Conservation (phyloP, 2,113 vertebrate genomes). For the Gnathonemus echidnorhynchus region DNA sequence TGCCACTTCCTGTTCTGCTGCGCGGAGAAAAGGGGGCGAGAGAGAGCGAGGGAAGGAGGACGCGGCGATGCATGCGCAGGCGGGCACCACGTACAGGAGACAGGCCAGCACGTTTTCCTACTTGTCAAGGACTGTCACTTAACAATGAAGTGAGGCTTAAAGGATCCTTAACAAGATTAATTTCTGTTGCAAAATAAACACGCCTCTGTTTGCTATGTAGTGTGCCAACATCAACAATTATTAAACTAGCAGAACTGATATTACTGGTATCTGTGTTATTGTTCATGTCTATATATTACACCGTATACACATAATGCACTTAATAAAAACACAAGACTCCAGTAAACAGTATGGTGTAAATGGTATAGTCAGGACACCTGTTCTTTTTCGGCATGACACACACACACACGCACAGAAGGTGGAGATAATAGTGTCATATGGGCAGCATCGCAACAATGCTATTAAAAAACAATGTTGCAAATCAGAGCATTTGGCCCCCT, state of each 20-base stretch:
- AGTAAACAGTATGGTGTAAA: background rate
- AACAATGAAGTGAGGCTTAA: background rate
- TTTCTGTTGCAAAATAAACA: background rate
- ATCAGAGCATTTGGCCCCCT: background rate
- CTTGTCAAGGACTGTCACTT: background rate
- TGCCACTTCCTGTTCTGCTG: background rate
- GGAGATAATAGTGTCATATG: background rate
- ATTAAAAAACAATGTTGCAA: background rate
- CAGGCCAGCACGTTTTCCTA: background rate
- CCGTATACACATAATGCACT: background rate
- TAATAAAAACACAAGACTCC: background rate
- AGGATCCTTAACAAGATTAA: background rate
- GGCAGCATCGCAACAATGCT: background rate
- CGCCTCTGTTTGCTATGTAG: background rate
- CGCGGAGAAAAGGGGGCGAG: background rate
- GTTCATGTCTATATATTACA: background rate
- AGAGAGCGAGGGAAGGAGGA: background rate
- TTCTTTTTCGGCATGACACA: background rate
- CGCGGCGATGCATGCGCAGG: background rate
- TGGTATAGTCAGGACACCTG: background rate
- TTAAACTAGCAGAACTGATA: background rate
- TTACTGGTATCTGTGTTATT: background rate
- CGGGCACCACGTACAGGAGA: background rate
- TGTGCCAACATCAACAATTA: background rate
- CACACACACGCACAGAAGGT: background rate